These are phyloP conservation scores for Dinoponera quadriceps DNA, from an alignment of 1,140 invertebrate genomes.

Conservation along the genomic window DNA sequence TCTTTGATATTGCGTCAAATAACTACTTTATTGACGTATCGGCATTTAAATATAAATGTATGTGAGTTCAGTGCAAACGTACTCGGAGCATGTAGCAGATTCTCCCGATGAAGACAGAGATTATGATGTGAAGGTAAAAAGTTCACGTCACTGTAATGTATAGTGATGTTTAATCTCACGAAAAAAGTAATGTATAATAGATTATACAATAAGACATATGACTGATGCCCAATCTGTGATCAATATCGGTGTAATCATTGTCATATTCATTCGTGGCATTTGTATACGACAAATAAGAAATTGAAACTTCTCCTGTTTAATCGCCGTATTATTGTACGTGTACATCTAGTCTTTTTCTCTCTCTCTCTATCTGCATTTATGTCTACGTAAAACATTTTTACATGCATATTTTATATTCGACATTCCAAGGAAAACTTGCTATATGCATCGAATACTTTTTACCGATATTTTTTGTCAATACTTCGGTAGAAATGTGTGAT, in stretches of 20 bases:
- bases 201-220: neutral
- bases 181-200: constrained; percentile 13
- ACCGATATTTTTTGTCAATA: neutral
- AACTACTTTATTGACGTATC: neutral
- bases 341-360: neutral
- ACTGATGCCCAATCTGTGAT: constrained; percentile 42
- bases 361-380: neutral
- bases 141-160: neutral
- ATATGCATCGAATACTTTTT: constrained; percentile 25
- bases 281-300: constrained; percentile 13
- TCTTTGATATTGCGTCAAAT: neutral
- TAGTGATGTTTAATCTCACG: constrained; percentile 9
- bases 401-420: neutral
- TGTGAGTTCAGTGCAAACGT: neutral
- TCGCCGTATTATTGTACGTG: neutral
- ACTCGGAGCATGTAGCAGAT: constrained; percentile 22
- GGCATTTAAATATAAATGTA: constrained; percentile 8
- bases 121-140: neutral
- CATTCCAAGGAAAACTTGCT: constrained; percentile 1
- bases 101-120: neutral
- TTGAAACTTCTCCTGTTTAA: constrained; percentile 2
- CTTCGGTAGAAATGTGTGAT: neutral
- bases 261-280: constrained; percentile 20
- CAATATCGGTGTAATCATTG: neutral
- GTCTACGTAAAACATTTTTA: neutral